phyloP scores from a whole-genome alignment of 35 echinoderm and acorn worm genomes.

The Ophiothrix spiculata region DNA sequence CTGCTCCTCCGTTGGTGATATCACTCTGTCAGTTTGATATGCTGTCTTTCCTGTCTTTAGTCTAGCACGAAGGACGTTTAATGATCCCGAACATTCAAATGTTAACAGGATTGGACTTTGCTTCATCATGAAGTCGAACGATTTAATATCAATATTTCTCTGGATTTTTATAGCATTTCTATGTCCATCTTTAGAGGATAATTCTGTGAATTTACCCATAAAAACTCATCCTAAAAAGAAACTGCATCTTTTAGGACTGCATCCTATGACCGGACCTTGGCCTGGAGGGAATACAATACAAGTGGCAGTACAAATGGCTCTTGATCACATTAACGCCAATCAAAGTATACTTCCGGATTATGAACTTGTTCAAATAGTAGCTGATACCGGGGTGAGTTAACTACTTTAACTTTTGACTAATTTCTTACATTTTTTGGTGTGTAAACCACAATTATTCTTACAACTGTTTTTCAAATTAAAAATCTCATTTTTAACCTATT shows the following conservation, averaged over 20 bases:
- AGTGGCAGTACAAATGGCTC: background rate
- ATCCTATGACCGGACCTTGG: background rate
- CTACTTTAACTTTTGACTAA: no score
- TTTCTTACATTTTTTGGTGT: no score
- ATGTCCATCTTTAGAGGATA: background rate
- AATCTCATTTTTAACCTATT: no score
- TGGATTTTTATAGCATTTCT: background rate
- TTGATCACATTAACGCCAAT: constrained; percentile 11
- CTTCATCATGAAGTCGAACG: background rate
- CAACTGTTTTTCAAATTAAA: no score
- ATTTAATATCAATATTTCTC: background rate
- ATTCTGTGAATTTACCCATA: background rate
- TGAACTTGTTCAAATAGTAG: background rate
- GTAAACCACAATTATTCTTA: no score
- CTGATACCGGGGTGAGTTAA: constrained; percentile 15
- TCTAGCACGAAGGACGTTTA: no score
- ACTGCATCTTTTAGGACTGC: background rate
- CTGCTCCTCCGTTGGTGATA: no score
- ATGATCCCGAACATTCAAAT: no score
- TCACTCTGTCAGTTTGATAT: no score
- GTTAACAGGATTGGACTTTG: no score
- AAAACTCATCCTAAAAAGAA: constrained; percentile 1
- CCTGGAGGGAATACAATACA: background rate
- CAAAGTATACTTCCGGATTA: constrained; percentile 15
- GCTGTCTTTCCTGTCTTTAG: no score